Evolutionary conservation across 2,113 vertebrate genomes (phyloP).

Genomic region (Catagonus wagneri): DNA sequence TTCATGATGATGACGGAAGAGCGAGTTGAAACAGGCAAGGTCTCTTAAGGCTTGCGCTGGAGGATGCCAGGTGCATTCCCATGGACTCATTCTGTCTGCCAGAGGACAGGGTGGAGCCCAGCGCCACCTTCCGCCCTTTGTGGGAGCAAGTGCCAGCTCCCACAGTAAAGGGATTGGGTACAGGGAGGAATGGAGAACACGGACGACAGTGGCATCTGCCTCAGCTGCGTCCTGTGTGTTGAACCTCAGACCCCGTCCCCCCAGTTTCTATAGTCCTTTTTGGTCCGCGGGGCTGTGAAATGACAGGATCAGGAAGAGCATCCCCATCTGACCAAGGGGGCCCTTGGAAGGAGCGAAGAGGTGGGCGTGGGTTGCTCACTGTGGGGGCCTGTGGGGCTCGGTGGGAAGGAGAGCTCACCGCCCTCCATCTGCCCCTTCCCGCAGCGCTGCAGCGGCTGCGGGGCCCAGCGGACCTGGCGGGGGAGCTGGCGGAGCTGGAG

Average conservation of each 20-base stretch:
- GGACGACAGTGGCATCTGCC: neutral
- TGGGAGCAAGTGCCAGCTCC: neutral
- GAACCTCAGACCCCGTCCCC: neutral
- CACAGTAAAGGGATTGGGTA: neutral
- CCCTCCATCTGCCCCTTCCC: neutral
- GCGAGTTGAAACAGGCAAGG: neutral
- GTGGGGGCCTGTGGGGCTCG: neutral
- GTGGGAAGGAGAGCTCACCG: neutral
- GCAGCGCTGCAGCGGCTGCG: conserved; percentile 90
- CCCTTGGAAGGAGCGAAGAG: neutral
- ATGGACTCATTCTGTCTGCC: neutral
- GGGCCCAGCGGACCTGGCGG: conserved; percentile 86
- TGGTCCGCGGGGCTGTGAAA: neutral
- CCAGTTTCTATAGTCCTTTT: neutral
- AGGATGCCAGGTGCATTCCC: neutral
- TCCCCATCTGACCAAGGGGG: neutral
- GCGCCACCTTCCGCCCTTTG: neutral
- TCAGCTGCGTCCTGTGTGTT: neutral
- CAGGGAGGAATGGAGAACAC: neutral
- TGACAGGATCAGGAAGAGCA: neutral
- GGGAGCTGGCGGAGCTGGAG: conserved; percentile 92
- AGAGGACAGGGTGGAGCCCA: neutral
- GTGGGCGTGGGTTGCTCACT: neutral
- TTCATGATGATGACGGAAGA: neutral
- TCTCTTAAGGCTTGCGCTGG: neutral